A percentile compares a stretch with the other conserved stretches of the same genome.
phyloP scores from a whole-genome alignment of 2,113 vertebrate genomes.

The Leptosomus discolor region DNA sequence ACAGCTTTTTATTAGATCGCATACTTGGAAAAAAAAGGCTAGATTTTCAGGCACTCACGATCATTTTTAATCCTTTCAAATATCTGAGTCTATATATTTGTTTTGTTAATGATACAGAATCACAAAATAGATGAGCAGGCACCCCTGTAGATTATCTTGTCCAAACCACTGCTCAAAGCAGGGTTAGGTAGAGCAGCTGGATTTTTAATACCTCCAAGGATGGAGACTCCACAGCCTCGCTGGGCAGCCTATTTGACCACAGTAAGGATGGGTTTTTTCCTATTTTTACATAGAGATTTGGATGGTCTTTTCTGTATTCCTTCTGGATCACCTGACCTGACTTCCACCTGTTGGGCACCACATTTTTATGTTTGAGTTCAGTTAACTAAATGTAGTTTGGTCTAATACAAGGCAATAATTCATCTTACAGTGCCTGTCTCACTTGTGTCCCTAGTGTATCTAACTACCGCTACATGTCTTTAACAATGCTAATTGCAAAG shows the following conservation, averaged over 20 bases:
- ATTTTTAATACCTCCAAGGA: background rate
- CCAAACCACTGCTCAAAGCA: background rate
- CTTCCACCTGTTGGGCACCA: background rate
- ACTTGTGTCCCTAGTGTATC: background rate
- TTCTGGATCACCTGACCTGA: background rate
- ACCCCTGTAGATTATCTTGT: background rate
- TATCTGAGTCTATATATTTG: background rate
- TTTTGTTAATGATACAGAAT: background rate
- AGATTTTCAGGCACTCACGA: background rate
- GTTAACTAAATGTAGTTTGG: background rate
- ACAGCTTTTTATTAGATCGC: background rate
- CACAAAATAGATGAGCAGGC: background rate
- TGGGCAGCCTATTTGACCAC: background rate
- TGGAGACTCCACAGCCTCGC: rapidly evolving
- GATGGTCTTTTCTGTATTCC: background rate
- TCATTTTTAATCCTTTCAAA: background rate
- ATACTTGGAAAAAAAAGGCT: background rate
- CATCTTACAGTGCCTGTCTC: background rate
- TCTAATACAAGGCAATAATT: background rate
- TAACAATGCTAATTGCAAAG: background rate
- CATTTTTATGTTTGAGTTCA: background rate
- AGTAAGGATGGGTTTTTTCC: background rate
- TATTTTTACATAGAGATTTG: background rate
- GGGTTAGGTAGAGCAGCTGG: rapidly evolving
- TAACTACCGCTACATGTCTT: background rate